Evolutionary conservation across 2,797 vertebrate species (phyloP).

Genomic region (Botia kubotai): DNA sequence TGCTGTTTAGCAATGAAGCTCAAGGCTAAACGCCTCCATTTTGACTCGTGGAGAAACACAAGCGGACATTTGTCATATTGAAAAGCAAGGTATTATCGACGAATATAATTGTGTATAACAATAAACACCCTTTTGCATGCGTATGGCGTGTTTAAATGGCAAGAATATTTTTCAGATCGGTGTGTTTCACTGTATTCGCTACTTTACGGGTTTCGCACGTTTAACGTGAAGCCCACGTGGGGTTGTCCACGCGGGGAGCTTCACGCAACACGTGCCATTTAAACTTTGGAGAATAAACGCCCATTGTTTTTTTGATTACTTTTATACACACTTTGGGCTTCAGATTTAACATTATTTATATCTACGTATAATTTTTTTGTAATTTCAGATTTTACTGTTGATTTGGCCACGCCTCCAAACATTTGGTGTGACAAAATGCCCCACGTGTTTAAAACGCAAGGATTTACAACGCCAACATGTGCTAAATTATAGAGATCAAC

Average conservation of each 20-base stretch:
- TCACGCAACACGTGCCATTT: conserved; percentile 55
- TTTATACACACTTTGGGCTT: no score
- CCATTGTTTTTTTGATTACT: no score
- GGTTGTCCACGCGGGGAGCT: conserved; percentile 62
- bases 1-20: neutral
- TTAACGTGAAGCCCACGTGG: conserved; percentile 77
- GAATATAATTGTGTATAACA: neutral
- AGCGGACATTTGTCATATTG: neutral
- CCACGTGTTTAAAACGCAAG: no score
- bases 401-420: no score
- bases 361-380: no score
- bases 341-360: no score
- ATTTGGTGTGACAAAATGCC: no score
- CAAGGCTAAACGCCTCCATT: conserved; percentile 45
- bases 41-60: neutral
- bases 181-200: conserved; percentile 20
- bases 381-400: no score
- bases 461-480: no score
- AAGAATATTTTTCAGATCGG: neutral
- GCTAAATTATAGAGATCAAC: no score
- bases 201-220: conserved; percentile 19
- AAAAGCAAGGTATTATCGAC: rapidly evolving
- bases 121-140: rapidly evolving
- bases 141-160: neutral
- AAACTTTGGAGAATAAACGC: no score